Percentiles rank a stretch among this genome's conserved stretches.
Conservation (phyloP, 2,888 invertebrate genomes). For the Apotomis capreana region DNA sequence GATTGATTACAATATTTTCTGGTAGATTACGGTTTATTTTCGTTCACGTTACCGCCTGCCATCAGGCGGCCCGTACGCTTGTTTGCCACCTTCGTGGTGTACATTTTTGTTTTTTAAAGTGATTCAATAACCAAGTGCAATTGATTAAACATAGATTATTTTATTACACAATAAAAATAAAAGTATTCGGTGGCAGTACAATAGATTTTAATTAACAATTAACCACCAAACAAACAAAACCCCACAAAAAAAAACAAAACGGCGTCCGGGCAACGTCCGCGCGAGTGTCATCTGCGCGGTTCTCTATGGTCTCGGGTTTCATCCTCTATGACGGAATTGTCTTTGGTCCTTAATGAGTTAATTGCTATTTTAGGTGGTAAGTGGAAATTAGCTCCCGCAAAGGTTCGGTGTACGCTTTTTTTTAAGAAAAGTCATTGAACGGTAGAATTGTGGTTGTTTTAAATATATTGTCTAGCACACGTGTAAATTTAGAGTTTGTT, state of each 20-base stretch:
- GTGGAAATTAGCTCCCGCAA: constrained; percentile 30
- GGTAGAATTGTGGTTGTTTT: neutral
- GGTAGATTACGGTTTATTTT: too few species aligned
- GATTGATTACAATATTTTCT: too few species aligned
- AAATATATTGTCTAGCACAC: neutral
- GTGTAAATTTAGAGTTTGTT: neutral
- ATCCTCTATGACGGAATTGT: constrained; percentile 54
- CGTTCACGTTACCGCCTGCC: too few species aligned
- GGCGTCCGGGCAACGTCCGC: constrained; percentile 68
- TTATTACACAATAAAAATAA: neutral
- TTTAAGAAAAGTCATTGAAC: constrained; percentile 3
- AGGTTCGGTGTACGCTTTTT: constrained; percentile 21
- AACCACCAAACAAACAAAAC: constrained; percentile 45
- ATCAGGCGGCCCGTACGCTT: too few species aligned
- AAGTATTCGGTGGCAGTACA: too few species aligned
- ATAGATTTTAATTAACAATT: constrained; percentile 5
- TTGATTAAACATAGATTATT: too few species aligned
- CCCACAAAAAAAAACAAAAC: constrained; percentile 55
- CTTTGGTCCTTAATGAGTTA: constrained; percentile 59
- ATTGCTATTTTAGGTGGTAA: constrained; percentile 19
- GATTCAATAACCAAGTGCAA: too few species aligned
- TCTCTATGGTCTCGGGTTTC: constrained; percentile 67
- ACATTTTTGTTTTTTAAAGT: too few species aligned
- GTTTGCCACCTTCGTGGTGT: too few species aligned
- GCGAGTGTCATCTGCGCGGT: constrained; percentile 69